phyloP scores from a whole-genome alignment of 2,113 vertebrate species.

The Electrona antarctica region DNA sequence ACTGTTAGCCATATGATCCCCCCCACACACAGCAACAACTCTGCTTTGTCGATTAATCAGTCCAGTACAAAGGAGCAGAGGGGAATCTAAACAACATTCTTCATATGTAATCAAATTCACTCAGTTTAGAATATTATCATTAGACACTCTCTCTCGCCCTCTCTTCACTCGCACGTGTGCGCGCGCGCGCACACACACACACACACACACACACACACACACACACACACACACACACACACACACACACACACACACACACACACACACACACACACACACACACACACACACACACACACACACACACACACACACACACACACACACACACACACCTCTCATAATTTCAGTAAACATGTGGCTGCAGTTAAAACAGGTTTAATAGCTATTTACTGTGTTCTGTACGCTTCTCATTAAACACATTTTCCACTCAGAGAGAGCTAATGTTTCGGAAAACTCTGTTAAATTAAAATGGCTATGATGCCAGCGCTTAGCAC shows the following conservation, averaged over 20 bases:
- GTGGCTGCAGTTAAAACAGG: conserved; percentile 75
- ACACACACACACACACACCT: conserved; percentile 47
- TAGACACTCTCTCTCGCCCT: conserved; percentile 9
- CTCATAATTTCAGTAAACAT: conserved; percentile 77
- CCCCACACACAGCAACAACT: conserved; percentile 13
- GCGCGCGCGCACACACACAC: conserved; percentile 9
- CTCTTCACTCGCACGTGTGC: conserved; percentile 5
- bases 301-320: conserved; percentile 28
- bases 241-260: conserved; percentile 18
- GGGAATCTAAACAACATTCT: not conserved
- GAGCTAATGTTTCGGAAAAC: conserved; percentile 80
- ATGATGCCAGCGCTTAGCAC: conserved; percentile 68
- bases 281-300: conserved; percentile 20
- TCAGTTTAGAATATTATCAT: not conserved
- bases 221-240: conserved; percentile 37
- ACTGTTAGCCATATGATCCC: conserved; percentile 25
- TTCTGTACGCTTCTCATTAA: conserved; percentile 80
- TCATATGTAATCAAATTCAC: not conserved
- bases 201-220: conserved; percentile 28
- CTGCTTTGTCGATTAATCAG: conserved; percentile 41
- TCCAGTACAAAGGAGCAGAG: conserved; percentile 19
- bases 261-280: conserved; percentile 23
- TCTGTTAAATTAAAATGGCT: conserved; percentile 66
- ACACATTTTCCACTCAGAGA: conserved; percentile 79
- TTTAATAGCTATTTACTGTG: conserved; percentile 82